Evolutionary conservation across 2,888 invertebrate species (phyloP).

Genomic region (Cataglyphis cursor): DNA sequence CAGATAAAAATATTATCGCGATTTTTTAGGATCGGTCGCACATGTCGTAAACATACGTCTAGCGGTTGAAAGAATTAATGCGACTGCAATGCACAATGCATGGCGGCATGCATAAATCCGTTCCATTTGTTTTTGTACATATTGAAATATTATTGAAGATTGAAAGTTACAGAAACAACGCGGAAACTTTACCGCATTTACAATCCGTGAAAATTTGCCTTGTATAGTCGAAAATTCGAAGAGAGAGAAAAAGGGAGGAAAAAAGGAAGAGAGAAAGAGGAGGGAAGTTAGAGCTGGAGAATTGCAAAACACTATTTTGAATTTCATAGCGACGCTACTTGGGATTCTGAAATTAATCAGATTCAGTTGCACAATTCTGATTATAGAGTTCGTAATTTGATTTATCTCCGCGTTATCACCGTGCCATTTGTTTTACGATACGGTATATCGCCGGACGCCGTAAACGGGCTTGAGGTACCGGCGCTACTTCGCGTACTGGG

Average conservation of each 20-base stretch:
- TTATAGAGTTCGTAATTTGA: conserved; percentile 56
- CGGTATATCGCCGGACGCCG: conserved; percentile 39
- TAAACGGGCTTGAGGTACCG: conserved; percentile 28
- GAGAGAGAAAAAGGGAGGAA: conserved; percentile 31
- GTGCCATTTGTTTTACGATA: conserved; percentile 54
- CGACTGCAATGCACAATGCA: conserved; percentile 20
- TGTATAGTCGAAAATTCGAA: conserved; percentile 23
- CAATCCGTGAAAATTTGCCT: conserved; percentile 27
- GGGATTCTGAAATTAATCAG: conserved; percentile 53
- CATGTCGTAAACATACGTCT: conserved; percentile 41
- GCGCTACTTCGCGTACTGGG: conserved; percentile 37
- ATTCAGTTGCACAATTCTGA: conserved; percentile 55
- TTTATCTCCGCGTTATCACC: conserved; percentile 52
- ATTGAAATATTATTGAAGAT: conserved; percentile 38
- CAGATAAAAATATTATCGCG: conserved; percentile 41
- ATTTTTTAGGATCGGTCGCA: conserved; percentile 38
- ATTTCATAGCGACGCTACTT: conserved; percentile 42
- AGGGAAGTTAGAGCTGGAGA: conserved; percentile 34
- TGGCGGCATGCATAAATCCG: not conserved
- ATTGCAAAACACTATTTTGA: conserved; percentile 56
- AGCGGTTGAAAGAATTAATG: conserved; percentile 35
- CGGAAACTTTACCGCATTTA: conserved; percentile 9
- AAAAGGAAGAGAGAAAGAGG: conserved; percentile 1
- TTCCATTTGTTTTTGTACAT: conserved; percentile 1
- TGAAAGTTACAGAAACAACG: conserved; percentile 3